Evolutionary conservation across 2,797 vertebrate genomes (phyloP), one percentile per base, ranked within the genome.

Genomic region (Staurois parvus): DNA sequence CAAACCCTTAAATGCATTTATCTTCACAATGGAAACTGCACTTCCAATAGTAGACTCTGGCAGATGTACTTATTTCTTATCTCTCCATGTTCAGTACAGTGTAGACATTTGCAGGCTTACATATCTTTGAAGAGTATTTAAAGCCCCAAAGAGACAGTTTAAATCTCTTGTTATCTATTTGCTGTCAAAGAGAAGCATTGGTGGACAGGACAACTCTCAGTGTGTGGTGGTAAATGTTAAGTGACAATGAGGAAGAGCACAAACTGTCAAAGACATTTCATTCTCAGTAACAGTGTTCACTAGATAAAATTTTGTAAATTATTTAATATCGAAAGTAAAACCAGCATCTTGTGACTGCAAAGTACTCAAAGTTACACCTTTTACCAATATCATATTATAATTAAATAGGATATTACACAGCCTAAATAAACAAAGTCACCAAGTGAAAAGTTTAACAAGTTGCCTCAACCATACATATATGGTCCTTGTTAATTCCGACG

Each of bases 61-160:
- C 40, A 73, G 37, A 73, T 73, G 72, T 45, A 72, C 37, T 72
- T 32, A 28, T 73, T 42, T 28, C 12, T 73, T 73, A 73, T 73
- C 72, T 73, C 8, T 4, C 26, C 72, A 45, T 42, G 26, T 15
- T 29, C 42, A 28, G 12, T 72, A 13, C 10, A 72, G 34, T 72
- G 70, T 72, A 72, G 70, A 45, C 2, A 13, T 72, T 48, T 73
- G 37, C 40, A 73, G n/a, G 7, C n/a, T 48, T 10, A 45, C 37
- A 73, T 73, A 73, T 26, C 70, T 37, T 9, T 9, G 3, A n/a
- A 40, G 69, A 42, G 8, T 24, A 72, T 72, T 24, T 42, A 72
- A 42, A 72, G 37, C 9, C 34, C 24, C 15, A 34, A 73, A 73
- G 72, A 26, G 12, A 45, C 32, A 42, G 34, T 72, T 45, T 5